Base-by-base conservation (phyloP, 2,113 vertebrate species). In the Plectropomus leopardus region DNA sequence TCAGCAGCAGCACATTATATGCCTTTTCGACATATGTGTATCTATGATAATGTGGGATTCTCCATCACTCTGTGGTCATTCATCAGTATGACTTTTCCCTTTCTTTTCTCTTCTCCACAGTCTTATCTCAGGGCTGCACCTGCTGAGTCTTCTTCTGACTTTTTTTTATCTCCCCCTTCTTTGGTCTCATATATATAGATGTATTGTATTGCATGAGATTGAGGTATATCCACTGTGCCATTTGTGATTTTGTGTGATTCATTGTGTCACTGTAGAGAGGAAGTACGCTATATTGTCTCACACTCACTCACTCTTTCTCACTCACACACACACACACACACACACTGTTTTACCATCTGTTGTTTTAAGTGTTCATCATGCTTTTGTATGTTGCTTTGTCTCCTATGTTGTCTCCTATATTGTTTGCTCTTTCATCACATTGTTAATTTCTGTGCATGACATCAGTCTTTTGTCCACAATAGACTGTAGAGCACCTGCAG, bases 301-400 rank as follows among this genome's bases (percentile, higher is more conserved):
- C 28, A 32, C 55, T 32, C 26, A 19, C 24, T 17, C 21, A 24
- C 48, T 58, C 10, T 24, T 45, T 48, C 28, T 42, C 36, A 45
- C 54, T 32, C 11, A 53, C 58, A 65, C 59, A 72, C 76, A 71
- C 26, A 54, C 34, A 51, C 67, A 63, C 30, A 66, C 42, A 44
- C 71, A 60, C 63, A 78, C 77, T 60, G 48, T 54, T 81, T 21
- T 32, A 82, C 90, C 78, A 85, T 89, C 83, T 89, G 78, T 50
- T 72, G 24, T 75, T 65, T 44, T 50, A 47, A 82, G n/a, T 59
- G 42, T 61, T 61, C 9, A 16, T 55, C 61, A 34, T 45, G 24
- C 55, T 69, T 30, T 26, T 36, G 17, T 30, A 19, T 44, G 3
- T 36, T 54, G 36, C 24, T 58, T 59, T 23, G 47, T 68, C 54